Conservation (phyloP, 2,797 vertebrate species). For the Spinus pinus region DNA sequence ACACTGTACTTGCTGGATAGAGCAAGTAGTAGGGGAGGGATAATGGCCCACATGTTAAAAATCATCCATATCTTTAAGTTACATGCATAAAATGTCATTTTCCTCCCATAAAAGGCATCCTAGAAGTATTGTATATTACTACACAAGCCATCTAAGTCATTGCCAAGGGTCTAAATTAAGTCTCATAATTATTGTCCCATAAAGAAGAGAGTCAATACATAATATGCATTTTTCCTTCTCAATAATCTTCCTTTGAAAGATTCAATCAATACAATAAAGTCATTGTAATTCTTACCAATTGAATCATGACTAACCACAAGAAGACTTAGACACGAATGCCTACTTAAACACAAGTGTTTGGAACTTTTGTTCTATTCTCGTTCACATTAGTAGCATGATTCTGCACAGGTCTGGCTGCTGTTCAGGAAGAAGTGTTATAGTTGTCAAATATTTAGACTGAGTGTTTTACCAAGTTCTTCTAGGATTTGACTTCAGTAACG, state of each 20-base stretch:
- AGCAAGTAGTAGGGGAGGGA: not conserved
- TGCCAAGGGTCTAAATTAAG: not conserved
- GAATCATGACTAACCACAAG: not conserved
- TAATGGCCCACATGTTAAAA: not conserved
- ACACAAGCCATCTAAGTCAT: not conserved
- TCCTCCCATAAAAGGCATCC: not conserved
- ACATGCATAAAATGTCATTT: not conserved
- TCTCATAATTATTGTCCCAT: not conserved
- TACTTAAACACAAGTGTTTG: not conserved
- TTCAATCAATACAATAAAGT: not conserved
- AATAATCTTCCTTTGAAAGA: not conserved
- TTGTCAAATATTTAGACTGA: not conserved
- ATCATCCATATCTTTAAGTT: not conserved
- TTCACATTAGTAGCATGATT: not conserved
- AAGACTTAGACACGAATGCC: not conserved
- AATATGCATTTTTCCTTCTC: not conserved
- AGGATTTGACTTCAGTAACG: not conserved
- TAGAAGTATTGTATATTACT: not conserved
- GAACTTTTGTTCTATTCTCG: not conserved
- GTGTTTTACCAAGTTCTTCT: not conserved
- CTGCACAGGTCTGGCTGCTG: not conserved
- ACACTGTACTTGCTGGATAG: not conserved
- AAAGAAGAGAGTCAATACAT: not conserved
- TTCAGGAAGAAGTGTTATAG: not conserved
- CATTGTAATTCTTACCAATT: not conserved